Conservation (phyloP, 2,797 vertebrate species). For the Mastacembelus armatus region DNA sequence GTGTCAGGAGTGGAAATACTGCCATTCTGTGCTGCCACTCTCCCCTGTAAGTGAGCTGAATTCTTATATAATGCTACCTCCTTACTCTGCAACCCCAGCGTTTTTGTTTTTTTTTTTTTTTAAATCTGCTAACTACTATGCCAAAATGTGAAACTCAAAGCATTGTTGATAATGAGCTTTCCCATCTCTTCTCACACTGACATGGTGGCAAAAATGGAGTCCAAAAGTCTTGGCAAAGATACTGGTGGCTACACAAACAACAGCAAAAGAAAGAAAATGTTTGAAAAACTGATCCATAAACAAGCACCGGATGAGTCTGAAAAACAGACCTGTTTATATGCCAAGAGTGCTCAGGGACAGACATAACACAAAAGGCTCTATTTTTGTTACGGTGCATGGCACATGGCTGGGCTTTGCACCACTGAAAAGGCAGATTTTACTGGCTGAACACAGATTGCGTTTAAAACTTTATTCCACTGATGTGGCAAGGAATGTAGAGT, state of each 20-base stretch:
- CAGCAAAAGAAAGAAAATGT: conserved; percentile 39
- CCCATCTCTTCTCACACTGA: conserved; percentile 52
- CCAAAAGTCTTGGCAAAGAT: conserved; percentile 59
- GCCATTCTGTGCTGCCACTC: conserved; percentile 25
- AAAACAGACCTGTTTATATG: conserved; percentile 46
- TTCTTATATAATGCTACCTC: conserved; percentile 32
- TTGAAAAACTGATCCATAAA: conserved; percentile 53
- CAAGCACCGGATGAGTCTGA: conserved; percentile 44
- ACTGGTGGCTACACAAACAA: conserved; percentile 49
- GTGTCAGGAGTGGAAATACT: conserved; percentile 38
- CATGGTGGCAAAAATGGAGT: conserved; percentile 50
- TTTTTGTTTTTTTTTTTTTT: conserved; percentile 49
- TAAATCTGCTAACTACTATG: conserved; percentile 47
- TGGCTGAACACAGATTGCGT: conserved; percentile 6
- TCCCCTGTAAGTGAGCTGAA: conserved; percentile 29
- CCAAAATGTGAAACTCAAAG: conserved; percentile 49
- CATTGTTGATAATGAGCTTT: conserved; percentile 64
- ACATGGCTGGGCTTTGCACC: conserved; percentile 36
- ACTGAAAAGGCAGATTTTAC: conserved; percentile 29
- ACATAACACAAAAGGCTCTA: conserved; percentile 40
- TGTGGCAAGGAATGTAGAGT: conserved; percentile 24
- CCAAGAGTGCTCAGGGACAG: conserved; percentile 45
- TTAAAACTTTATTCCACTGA: conserved; percentile 39
- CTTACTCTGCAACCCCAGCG: conserved; percentile 32
- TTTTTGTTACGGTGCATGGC: conserved; percentile 23